These are phyloP conservation scores for Anisognathus igniventris DNA, from an alignment of 2,797 vertebrate species.

Conservation along the genomic window DNA sequence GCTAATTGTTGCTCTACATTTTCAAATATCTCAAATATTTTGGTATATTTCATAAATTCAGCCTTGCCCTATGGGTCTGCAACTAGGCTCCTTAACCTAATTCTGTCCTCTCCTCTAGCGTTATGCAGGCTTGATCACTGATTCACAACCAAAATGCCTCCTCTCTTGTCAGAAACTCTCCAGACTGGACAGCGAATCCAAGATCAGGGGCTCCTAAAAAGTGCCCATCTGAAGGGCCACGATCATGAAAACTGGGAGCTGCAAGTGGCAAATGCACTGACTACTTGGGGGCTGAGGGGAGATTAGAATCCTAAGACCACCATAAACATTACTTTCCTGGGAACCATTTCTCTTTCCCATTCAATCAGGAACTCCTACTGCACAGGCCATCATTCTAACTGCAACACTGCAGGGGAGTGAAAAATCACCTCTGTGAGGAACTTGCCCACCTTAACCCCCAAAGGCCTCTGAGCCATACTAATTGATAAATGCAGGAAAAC, in stretches of 20 bases:
- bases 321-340: not conserved
- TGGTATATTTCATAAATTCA: not conserved
- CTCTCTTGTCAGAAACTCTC: not conserved
- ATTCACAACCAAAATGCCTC: not conserved
- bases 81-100: not conserved
- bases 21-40: not conserved
- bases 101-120: not conserved
- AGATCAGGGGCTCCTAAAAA: not conserved
- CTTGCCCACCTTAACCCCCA: not conserved
- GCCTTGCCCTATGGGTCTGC: not conserved
- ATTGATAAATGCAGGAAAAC: not conserved
- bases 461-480: not conserved
- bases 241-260: not conserved
- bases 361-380: not conserved
- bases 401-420: not conserved
- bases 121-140: not conserved
- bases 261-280: not conserved
- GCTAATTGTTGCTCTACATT: not conserved
- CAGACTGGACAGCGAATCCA: not conserved
- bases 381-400: not conserved
- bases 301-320: not conserved
- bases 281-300: not conserved
- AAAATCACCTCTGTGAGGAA: not conserved
- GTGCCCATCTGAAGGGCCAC: fast-evolving
- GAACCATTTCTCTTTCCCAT: not conserved